Evolutionary conservation across 2,888 invertebrate species (phyloP), one percentile per base, ranked within the genome.

Genomic region (Microctonus brassicae): DNA sequence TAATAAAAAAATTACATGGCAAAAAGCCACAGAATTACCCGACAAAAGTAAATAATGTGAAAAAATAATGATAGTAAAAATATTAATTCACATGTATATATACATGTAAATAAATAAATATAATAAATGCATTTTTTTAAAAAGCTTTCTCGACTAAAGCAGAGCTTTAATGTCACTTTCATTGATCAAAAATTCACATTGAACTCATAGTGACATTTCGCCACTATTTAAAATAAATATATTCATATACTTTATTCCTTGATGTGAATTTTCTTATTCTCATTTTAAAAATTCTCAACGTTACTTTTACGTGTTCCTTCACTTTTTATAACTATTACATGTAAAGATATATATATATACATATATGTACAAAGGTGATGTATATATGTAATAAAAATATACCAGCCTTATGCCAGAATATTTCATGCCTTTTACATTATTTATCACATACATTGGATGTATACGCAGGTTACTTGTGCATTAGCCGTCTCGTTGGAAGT

Each of bases 181-280:
- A 42, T 73, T 77, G 75, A 80, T 83, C 78, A 83, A 83, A 81
- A 78, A 81, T 83, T 83, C 81, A 83, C 82, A 78, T 58, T 42
- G 22, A 33, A 68, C 67, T 61, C 63, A 75, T 42, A 73, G 72
- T 73, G 52, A n/a, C 61, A 55, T 62, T 53, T 42, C 55, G 60
- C 61, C 66, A 67, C 67, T 55, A 69, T 5, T 47, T n/a, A n/a
- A n/a, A n/a, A n/a, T n/a, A n/a, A n/a, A n/a, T n/a, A n/a, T n/a
- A n/a, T n/a, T n/a, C n/a, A 47, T 47, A 17, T 47, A 47, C 17
- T 17, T 47, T 24, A 1, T 10, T 60, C 78, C 79, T 81, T 80
- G 80, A 82, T 82, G 79, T 78, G 79, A 81, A 83, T 80, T 80
- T 80, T 79, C 80, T 83, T 81, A 83, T 79, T 76, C 79, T 73